phyloP scores from a whole-genome alignment of 2,888 invertebrate species.

The Troilus luridus region DNA sequence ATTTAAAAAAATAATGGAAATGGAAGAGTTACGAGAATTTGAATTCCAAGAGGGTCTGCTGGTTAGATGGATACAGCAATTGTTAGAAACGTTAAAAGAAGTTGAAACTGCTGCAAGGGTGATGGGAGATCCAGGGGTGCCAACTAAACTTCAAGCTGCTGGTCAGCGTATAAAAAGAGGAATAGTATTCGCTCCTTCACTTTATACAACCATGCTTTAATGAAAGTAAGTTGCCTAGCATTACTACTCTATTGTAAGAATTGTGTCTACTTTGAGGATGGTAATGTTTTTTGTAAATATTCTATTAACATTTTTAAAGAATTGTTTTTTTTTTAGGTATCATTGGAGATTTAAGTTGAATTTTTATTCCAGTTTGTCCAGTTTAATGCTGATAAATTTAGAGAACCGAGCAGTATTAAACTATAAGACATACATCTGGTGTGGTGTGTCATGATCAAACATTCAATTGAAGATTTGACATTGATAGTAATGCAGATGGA shows the following conservation, averaged over 20 bases:
- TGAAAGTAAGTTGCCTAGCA: neutral
- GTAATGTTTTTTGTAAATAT: neutral
- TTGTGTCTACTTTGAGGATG: neutral
- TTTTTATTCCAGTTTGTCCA: neutral
- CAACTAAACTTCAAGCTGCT: slow-evolving; percentile 95
- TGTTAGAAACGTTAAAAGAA: slow-evolving; percentile 92
- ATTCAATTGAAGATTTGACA: neutral
- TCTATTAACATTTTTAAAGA: neutral
- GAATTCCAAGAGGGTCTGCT: slow-evolving; percentile 96
- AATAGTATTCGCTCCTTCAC: slow-evolving; percentile 97
- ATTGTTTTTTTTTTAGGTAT: neutral
- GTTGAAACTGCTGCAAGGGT: slow-evolving; percentile 91
- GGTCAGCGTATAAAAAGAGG: slow-evolving; percentile 94
- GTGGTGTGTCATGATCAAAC: neutral
- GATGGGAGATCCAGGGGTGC: slow-evolving; percentile 92
- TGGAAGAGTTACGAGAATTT: slow-evolving; percentile 88
- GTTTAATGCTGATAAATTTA: neutral
- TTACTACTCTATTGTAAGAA: neutral
- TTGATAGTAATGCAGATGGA: neutral
- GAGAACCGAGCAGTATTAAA: neutral
- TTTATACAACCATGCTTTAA: slow-evolving; percentile 74
- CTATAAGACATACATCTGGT: neutral
- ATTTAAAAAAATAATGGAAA: slow-evolving; percentile 94
- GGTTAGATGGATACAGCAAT: slow-evolving; percentile 95
- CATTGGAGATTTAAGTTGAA: neutral